phyloP scores from a whole-genome alignment of 2,113 vertebrate genomes.

The Colaptes auratus region DNA sequence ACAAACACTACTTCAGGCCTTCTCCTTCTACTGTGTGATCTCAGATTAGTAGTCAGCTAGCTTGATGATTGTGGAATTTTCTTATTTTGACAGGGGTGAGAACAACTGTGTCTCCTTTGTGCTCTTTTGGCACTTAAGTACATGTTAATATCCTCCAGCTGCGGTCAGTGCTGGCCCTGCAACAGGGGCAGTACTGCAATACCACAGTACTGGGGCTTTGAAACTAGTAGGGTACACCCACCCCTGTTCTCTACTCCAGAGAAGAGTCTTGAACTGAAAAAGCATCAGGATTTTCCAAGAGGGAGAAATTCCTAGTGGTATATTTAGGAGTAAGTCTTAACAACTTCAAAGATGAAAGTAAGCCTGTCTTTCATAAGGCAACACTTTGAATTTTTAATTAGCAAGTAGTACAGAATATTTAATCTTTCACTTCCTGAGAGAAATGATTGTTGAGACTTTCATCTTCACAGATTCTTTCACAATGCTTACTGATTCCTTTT shows the following conservation, averaged over 20 bases:
- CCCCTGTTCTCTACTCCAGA: background rate
- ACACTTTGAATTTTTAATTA: slow-evolving; percentile 34
- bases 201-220: background rate
- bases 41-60: background rate
- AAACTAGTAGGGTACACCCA: background rate
- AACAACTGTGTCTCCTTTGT: background rate
- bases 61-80: background rate
- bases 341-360: slow-evolving; percentile 19
- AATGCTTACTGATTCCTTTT: slow-evolving; percentile 31
- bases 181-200: background rate
- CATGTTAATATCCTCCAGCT: background rate
- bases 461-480: slow-evolving; percentile 55
- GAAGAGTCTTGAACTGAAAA: background rate
- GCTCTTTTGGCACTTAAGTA: background rate
- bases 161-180: background rate
- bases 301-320: background rate
- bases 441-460: slow-evolving; percentile 44
- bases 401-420: slow-evolving; percentile 15
- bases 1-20: background rate
- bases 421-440: slow-evolving; percentile 23
- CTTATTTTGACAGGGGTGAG: background rate
- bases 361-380: background rate
- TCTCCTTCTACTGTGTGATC: background rate
- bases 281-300: background rate
- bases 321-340: background rate